A percentile compares a stretch with the other conserved stretches of the same genome.
These are phyloP conservation scores for Chelmon rostratus DNA, from an alignment of 2,797 vertebrate species.

Conservation along the genomic window DNA sequence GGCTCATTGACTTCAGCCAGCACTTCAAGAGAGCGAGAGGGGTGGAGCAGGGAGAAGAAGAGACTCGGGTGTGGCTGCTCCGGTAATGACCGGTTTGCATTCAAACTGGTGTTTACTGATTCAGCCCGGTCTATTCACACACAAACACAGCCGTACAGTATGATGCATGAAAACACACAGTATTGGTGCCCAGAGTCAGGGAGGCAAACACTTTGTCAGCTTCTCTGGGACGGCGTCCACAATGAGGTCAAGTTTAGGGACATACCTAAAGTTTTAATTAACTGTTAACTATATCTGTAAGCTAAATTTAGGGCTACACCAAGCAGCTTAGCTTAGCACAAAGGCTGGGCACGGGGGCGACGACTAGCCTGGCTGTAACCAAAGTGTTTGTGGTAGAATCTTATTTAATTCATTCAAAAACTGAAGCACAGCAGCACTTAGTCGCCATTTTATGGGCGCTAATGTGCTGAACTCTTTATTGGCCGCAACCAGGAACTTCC, in stretches of 20 bases:
- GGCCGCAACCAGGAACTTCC: background rate
- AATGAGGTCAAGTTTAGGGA: background rate
- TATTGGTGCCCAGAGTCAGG: background rate
- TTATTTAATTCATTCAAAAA: background rate
- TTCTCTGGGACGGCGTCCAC: background rate
- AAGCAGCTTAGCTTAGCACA: background rate
- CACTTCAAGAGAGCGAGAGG: constrained; percentile 12
- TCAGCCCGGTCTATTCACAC: constrained; percentile 56
- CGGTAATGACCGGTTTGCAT: constrained; percentile 75
- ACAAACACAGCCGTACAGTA: constrained; percentile 40
- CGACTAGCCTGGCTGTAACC: background rate
- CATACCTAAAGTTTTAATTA: background rate
- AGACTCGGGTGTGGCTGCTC: constrained; percentile 71
- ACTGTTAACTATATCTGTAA: background rate
- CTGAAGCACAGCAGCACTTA: background rate
- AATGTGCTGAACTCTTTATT: background rate
- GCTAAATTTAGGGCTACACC: background rate
- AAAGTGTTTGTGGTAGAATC: background rate
- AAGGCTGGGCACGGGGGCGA: background rate
- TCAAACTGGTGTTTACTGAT: constrained; percentile 78
- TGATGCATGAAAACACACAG: constrained; percentile 49
- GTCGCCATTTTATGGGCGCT: background rate
- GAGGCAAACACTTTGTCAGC: background rate
- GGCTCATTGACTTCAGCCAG: background rate
- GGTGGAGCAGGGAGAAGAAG: constrained; percentile 19